Conservation (phyloP, 1,140 invertebrate genomes). For the Calliphora vicina region DNA sequence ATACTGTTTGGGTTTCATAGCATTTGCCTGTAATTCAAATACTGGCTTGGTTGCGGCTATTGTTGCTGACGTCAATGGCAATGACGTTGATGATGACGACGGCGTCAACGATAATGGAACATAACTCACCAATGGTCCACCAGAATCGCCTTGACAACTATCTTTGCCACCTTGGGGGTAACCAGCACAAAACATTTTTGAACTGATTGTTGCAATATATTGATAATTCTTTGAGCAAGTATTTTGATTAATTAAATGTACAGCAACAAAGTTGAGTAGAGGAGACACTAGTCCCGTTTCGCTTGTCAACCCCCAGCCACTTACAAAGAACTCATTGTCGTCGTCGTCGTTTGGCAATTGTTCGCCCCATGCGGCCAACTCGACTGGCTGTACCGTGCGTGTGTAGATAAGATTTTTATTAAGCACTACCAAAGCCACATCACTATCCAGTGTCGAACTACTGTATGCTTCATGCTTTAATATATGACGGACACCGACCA, state of each 20-base stretch:
- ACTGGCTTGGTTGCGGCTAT: conserved; percentile 44
- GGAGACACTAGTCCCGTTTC: conserved; percentile 47
- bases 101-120: conserved; percentile 7
- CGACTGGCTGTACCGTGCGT: conserved; percentile 46
- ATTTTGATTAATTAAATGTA: conserved; percentile 42
- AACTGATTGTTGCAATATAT: conserved; percentile 51
- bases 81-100: neutral
- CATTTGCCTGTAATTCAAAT: conserved; percentile 44
- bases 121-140: conserved; percentile 53
- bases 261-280: conserved; percentile 49
- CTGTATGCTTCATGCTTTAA: conserved; percentile 53
- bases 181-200: conserved; percentile 55
- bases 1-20: conserved; percentile 51
- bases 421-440: conserved; percentile 54
- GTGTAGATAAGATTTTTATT: conserved; percentile 49
- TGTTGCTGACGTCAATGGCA: neutral
- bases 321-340: conserved; percentile 46
- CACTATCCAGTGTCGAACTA: conserved; percentile 50
- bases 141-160: conserved; percentile 58
- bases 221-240: conserved; percentile 47
- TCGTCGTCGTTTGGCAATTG: conserved; percentile 9
- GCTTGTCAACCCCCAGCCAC: conserved; percentile 55
- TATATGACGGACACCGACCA: conserved; percentile 49
- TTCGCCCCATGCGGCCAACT: conserved; percentile 42
- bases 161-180: conserved; percentile 46